These are phyloP conservation scores for Abramis brama DNA, from an alignment of 2,113 vertebrate genomes.

Conservation along the genomic window DNA sequence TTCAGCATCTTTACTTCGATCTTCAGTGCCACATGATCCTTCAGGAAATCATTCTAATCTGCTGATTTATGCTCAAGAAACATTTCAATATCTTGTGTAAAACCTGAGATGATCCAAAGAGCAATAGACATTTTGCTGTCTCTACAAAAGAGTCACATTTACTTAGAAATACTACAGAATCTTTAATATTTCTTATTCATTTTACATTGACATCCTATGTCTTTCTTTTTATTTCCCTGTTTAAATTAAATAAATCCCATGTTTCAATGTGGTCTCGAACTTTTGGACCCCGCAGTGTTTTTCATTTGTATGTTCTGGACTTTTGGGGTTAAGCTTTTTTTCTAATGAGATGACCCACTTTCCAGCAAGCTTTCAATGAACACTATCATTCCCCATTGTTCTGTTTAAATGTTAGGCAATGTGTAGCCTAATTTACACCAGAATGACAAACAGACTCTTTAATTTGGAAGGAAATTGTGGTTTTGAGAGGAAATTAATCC, in stretches of 20 bases:
- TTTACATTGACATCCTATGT: too few relatives aligned
- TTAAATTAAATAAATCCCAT: neutral
- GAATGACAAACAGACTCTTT: neutral
- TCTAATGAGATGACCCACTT: neutral
- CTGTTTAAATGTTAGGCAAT: neutral
- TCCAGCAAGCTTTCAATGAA: neutral
- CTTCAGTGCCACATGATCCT: neutral
- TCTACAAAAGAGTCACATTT: too few relatives aligned
- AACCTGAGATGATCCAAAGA: neutral
- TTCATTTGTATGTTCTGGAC: neutral
- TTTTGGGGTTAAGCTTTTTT: neutral
- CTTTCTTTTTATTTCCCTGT: neutral
- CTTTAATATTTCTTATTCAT: too few relatives aligned
- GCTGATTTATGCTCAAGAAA: neutral
- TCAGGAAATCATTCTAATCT: neutral
- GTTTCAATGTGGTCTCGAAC: neutral
- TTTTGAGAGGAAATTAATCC: constrained; percentile 2
- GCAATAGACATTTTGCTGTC: neutral
- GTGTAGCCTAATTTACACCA: neutral
- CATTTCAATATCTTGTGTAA: neutral
- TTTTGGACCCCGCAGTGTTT: neutral
- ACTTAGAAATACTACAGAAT: too few relatives aligned
- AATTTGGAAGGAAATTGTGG: neutral
- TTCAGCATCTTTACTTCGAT: neutral
- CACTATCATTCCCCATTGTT: constrained; percentile 6